Evolutionary conservation across 1,140 invertebrate species (phyloP), one percentile per base, ranked within the genome.

Genomic region (Schmidtea mediterranea): DNA sequence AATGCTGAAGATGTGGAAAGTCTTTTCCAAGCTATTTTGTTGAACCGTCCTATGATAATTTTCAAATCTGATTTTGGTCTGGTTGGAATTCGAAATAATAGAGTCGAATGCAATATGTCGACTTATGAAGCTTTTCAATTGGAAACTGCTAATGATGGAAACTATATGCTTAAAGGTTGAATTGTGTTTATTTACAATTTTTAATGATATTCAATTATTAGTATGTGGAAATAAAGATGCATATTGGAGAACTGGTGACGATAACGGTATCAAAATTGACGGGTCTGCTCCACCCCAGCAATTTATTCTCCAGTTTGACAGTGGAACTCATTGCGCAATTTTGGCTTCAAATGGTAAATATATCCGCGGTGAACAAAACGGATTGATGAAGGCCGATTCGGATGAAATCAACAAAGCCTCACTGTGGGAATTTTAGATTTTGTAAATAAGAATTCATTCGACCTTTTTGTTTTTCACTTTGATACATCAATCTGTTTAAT

Each of bases 51-150:
- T 1, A 80, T 87, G 58, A 67, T 92, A 54, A 82, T 92, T 52
- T 68, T 94, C 54, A 83, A 87, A 63, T 82, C 80, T 58, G 86
- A 92, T 58, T 83, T 87, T 66, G 87, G 87, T 13, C 90, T 89
- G 65, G 84, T 92, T 37, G 87, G 84, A 0, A 81, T 78, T 56
- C 89, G 87, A 67, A 71, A 74, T 32, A 70, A 75, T 13, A 79
- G 81, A 62, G 71, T 89, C 53, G 84, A 90, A 63, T 92, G 86
- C 71, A 92, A 90, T 69, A 87, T 87, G 69, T 80, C 82, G 45
- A 76, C 75, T 49, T 90, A 90, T 59, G 83, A 89, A 65, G 80
- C 81, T 32, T 87, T 92, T 52, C 72, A 78, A 59, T 78, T 92
- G 16, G 79, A 87, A 63, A 32, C 5, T 32, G 73, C 81, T 48